Percentiles rank a stretch among this genome's conserved stretches.
Conservation (phyloP, 1,140 invertebrate genomes). For the Philaenus spumarius region DNA sequence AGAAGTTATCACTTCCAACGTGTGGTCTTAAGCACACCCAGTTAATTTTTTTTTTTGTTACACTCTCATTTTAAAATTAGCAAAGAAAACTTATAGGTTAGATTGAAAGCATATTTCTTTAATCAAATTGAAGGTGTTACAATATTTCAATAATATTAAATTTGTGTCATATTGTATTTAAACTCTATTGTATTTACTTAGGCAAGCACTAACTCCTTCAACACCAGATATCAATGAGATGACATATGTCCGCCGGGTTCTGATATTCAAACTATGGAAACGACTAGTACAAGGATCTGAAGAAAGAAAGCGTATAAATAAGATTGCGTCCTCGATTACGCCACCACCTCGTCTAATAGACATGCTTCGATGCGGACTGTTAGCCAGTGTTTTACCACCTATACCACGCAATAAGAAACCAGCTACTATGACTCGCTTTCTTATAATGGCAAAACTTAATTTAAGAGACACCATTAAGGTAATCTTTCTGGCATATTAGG, state of each 20-base stretch:
- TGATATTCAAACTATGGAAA: constrained; percentile 31
- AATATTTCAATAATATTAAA: neutral
- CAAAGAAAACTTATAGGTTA: too few relatives aligned
- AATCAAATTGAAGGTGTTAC: neutral
- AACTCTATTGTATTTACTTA: neutral
- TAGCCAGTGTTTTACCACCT: constrained; percentile 16
- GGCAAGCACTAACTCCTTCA: neutral
- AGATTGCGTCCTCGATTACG: constrained; percentile 18
- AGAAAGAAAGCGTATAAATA: constrained; percentile 21
- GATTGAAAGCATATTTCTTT: too few relatives aligned
- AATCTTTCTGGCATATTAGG: constrained; percentile 3
- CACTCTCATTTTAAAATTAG: neutral
- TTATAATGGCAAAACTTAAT: constrained; percentile 23
- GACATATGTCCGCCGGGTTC: constrained; percentile 26
- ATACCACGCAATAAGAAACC: constrained; percentile 17
- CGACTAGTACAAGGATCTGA: constrained; percentile 16
- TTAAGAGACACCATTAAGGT: constrained; percentile 17
- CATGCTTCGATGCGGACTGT: neutral
- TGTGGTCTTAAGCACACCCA: too few relatives aligned
- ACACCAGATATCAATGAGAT: constrained; percentile 11
- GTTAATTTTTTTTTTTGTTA: neutral
- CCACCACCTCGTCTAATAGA: neutral
- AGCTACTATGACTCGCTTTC: constrained; percentile 15
- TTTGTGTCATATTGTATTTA: neutral
- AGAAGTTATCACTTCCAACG: too few relatives aligned